phyloP scores from a whole-genome alignment of 2,888 invertebrate genomes.

The Parnassius mnemosyne region DNA sequence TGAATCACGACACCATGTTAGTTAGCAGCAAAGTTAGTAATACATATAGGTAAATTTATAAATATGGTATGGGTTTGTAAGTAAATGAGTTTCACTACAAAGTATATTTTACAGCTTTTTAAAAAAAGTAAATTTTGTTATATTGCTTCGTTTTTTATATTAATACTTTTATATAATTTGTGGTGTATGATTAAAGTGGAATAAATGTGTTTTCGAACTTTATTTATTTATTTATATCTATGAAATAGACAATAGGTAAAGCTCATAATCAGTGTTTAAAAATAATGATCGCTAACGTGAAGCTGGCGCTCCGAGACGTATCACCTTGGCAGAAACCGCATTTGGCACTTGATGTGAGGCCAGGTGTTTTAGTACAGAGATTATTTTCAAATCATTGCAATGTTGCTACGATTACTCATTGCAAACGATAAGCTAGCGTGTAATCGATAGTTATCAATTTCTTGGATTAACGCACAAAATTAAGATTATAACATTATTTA shows the following conservation, averaged over 20 bases:
- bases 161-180: no score
- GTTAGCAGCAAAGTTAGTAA: neutral
- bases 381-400: constrained; percentile 13
- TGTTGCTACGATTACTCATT: constrained; percentile 9
- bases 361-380: constrained; percentile 2
- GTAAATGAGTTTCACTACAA: no score
- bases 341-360: constrained; percentile 17
- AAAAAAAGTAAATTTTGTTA: no score
- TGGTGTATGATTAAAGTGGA: no score
- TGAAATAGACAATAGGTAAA: neutral
- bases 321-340: constrained; percentile 9
- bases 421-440: neutral
- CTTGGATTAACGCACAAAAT: no score
- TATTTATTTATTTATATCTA: no score
- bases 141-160: no score
- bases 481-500: no score
- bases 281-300: constrained; percentile 5
- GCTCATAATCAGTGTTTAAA: constrained; percentile 13
- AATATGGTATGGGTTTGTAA: no score
- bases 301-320: constrained; percentile 7
- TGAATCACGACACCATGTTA: constrained; percentile 5
- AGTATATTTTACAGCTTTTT: no score
- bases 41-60: no score
- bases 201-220: neutral
- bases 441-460: constrained; percentile 1